Percentiles rank a stretch among this genome's conserved stretches.
Conservation (phyloP, 2,888 invertebrate species). For the Neria commutata region DNA sequence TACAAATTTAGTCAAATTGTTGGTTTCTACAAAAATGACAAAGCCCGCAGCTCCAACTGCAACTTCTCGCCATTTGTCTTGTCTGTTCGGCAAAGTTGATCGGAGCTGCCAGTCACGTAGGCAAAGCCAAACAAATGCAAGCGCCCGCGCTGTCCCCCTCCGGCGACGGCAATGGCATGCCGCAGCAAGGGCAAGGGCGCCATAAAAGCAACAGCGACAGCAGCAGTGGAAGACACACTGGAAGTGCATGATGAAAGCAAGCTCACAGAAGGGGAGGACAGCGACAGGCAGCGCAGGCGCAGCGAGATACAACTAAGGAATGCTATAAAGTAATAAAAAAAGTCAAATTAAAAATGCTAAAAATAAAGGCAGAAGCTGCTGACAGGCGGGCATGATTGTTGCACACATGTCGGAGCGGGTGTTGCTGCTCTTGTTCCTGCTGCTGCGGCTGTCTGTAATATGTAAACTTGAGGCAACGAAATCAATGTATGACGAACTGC, state of each 20-base stretch:
- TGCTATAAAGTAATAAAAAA: conserved; percentile 10
- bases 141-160: neutral
- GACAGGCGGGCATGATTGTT: neutral
- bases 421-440: neutral
- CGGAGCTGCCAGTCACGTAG: conserved; percentile 24
- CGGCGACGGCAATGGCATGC: neutral
- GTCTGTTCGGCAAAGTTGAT: conserved; percentile 3
- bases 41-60: neutral
- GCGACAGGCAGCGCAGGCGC: neutral
- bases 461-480: neutral
- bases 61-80: neutral
- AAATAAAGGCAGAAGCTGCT: too few relatives aligned
- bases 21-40: too few relatives aligned
- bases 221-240: neutral
- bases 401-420: neutral
- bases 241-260: neutral
- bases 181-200: conserved; percentile 11
- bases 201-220: conserved; percentile 1
- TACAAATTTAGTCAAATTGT: too few relatives aligned
- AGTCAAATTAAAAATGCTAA: neutral
- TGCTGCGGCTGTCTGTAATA: neutral
- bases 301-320: neutral
- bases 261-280: neutral
- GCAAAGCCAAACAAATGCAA: conserved; percentile 20
- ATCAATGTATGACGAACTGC: neutral